These are phyloP conservation scores for Spodoptera littoralis DNA, from an alignment of 2,888 invertebrate genomes.

Conservation along the genomic window DNA sequence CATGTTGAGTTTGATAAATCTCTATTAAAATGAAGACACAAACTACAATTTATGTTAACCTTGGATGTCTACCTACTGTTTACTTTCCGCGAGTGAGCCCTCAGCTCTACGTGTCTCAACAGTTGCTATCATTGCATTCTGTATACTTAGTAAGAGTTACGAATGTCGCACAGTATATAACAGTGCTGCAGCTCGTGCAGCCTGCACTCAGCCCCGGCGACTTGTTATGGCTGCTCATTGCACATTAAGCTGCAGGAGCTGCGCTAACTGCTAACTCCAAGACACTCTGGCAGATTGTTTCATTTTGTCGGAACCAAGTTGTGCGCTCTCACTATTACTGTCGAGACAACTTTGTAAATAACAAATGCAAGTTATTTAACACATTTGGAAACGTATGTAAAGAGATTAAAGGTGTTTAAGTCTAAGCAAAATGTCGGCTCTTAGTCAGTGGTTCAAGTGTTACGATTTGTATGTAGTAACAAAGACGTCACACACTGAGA, in stretches of 20 bases:
- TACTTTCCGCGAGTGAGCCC: conserved; percentile 3
- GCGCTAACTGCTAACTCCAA: conserved; percentile 26
- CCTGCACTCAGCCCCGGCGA: not conserved
- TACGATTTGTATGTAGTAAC: conserved; percentile 1
- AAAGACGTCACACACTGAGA: conserved; percentile 2
- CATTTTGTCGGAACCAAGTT: conserved; percentile 26
- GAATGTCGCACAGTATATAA: conserved; percentile 17
- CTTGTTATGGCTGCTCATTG: conserved; percentile 21
- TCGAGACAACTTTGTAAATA: conserved; percentile 25
- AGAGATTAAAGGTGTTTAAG: no score
- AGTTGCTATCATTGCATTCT: conserved; percentile 3
- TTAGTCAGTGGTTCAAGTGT: no score
- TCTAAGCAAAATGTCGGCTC: no score
- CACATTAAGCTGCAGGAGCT: conserved; percentile 27
- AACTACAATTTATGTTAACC: not conserved
- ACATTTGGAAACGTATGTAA: no score
- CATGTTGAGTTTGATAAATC: conserved; percentile 2
- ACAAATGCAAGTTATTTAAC: not conserved
- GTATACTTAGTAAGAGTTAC: conserved; percentile 20
- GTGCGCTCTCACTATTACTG: conserved; percentile 22
- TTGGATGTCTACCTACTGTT: not conserved
- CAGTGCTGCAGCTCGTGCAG: not conserved
- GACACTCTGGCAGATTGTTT: conserved; percentile 37
- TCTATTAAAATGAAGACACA: not conserved
- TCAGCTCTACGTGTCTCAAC: not conserved